Base-by-base conservation (phyloP, 2,888 invertebrate species). In the Girardia tigrina region DNA sequence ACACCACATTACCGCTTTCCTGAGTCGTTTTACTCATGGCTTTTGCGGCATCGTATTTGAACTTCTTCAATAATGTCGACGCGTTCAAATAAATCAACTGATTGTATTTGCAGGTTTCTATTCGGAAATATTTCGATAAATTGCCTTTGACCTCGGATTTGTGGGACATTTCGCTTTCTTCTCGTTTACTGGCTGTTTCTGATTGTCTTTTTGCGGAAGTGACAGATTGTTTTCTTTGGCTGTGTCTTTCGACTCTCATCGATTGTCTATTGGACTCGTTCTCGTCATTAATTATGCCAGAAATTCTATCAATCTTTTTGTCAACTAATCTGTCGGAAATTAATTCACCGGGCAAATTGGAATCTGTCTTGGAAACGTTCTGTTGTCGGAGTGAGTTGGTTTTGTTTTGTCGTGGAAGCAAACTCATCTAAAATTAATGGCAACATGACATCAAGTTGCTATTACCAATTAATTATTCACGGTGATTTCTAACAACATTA, bases 381-480 rank as follows among this genome's bases (percentile, higher is more conserved):
- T n/a, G n/a, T n/a, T n/a, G n/a, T n/a, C n/a, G n/a, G n/a, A n/a
- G n/a, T n/a, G n/a, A n/a, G n/a, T 56, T 56, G n/a, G n/a, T 56
- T 20, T 4, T n/a, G n/a, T 56, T 56, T 20, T 56, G n/a, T 56
- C 4, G 4, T 56, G 56, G 56, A n/a, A 6, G 23, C 6, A 56
- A 4, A 56, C 56, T 56, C 56, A 56, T 56, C 56, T 56, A 56
- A 56, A 56, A 56, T 56, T 56, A 56, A 56, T 56, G n/a, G 36
- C n/a, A 56, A 56, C 4, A 56, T 12, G 23, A 6, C 56, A 56
- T 56, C 56, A 56, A 56, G 8, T 56, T 16, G 4, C 4, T n/a
- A n/a, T n/a, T n/a, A n/a, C n/a, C 23, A 2, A 56, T 56, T 56
- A 56, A 56, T 56, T 56, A 56, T 56, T 56, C 56, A 56, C 4